Conservation (phyloP, 2,113 vertebrate genomes). For the Toxostoma redivivum region DNA sequence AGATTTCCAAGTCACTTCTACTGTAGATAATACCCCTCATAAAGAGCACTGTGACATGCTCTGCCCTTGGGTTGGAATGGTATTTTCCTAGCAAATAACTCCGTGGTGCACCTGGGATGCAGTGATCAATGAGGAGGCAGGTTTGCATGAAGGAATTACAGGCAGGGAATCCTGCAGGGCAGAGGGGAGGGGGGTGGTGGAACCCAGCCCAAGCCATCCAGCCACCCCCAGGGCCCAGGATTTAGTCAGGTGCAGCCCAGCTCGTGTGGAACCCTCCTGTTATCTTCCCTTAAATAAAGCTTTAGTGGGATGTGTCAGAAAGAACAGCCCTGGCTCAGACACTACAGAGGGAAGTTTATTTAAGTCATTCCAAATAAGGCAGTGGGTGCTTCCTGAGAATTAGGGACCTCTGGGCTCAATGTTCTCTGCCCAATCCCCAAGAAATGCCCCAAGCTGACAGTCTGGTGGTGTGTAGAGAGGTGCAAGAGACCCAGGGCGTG, state of each 20-base stretch:
- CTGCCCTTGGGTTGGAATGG: neutral
- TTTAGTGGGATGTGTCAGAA: neutral
- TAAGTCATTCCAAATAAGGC: constrained; percentile 27
- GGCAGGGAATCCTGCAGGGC: neutral
- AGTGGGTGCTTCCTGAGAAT: constrained; percentile 6
- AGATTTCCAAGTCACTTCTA: neutral
- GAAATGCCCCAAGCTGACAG: neutral
- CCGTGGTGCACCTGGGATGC: neutral
- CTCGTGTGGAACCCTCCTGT: neutral
- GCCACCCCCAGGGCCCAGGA: neutral
- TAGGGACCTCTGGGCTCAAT: neutral
- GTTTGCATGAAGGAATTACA: neutral
- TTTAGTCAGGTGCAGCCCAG: constrained; percentile 56
- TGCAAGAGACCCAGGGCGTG: neutral
- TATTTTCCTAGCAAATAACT: constrained; percentile 24
- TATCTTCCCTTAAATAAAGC: constrained; percentile 18
- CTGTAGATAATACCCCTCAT: neutral
- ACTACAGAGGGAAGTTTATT: constrained; percentile 23
- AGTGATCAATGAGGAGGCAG: constrained; percentile 17
- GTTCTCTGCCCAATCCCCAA: neutral
- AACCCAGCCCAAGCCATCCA: neutral
- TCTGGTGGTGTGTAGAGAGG: neutral
- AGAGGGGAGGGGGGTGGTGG: neutral
- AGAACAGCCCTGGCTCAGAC: neutral
- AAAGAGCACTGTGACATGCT: neutral